A percentile compares a stretch with the other conserved stretches of the same genome.
Conservation (phyloP, 1,140 invertebrate species). For the Drosophila repletoides region DNA sequence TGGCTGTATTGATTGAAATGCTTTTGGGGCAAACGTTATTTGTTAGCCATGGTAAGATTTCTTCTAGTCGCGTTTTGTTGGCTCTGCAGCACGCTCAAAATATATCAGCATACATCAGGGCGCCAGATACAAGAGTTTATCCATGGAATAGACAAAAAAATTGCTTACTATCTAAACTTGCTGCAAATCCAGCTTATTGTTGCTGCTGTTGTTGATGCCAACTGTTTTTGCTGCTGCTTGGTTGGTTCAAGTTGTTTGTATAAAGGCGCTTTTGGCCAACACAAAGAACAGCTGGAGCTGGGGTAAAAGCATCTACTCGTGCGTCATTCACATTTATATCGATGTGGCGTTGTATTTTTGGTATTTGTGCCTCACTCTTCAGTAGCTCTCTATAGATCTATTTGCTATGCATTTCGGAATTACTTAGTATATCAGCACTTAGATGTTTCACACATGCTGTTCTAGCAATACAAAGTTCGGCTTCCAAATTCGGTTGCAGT, state of each 20-base stretch:
- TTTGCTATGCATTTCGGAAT: conserved; percentile 34
- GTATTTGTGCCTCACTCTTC: background rate
- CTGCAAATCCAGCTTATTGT: conserved; percentile 2
- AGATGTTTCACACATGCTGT: conserved; percentile 54
- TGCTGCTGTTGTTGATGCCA: conserved; percentile 1
- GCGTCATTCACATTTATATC: conserved; percentile 13
- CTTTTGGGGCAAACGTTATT: too few relatives aligned
- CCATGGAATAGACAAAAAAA: conserved; percentile 40
- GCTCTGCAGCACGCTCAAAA: background rate
- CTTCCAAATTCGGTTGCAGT: conserved; percentile 23
- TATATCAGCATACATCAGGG: conserved; percentile 13
- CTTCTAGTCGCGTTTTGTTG: too few relatives aligned
- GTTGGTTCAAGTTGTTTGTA: background rate
- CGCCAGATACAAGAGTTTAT: conserved; percentile 20
- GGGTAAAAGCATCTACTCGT: background rate
- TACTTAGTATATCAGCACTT: conserved; percentile 60
- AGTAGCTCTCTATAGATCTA: conserved; percentile 20
- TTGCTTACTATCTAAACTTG: conserved; percentile 20
- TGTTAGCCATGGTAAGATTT: too few relatives aligned
- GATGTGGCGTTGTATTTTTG: conserved; percentile 7
- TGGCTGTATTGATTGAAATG: background rate
- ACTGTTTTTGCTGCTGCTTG: too few relatives aligned
- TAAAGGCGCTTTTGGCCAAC: background rate
- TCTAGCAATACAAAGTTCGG: conserved; percentile 4
- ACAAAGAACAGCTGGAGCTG: background rate